Percentiles rank a stretch among this genome's conserved stretches.
Conservation (phyloP, 2,797 vertebrate genomes). For the Momotus momota region DNA sequence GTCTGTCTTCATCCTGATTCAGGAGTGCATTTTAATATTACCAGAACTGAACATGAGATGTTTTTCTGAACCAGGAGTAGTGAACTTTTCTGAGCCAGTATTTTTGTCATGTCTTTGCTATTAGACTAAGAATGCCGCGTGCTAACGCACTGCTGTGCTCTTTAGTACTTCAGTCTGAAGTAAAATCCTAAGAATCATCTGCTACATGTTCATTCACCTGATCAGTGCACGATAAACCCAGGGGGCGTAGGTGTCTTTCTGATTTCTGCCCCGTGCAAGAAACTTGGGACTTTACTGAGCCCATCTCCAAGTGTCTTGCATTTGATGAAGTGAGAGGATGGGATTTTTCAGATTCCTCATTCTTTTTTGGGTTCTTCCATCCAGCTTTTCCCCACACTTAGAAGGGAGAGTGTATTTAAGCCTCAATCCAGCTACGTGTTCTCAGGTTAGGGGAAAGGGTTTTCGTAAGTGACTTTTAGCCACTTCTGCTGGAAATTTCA, state of each 20-base stretch:
- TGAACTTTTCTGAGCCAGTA: neutral
- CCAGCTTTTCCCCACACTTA: neutral
- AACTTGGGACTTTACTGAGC: neutral
- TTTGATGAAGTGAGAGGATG: neutral
- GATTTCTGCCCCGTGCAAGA: neutral
- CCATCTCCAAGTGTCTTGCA: neutral
- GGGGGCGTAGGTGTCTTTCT: neutral
- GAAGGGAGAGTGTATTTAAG: neutral
- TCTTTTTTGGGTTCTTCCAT: neutral
- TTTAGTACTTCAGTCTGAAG: neutral
- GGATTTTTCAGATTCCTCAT: neutral
- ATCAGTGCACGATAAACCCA: neutral
- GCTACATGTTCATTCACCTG: fast-evolving
- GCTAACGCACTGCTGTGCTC: neutral
- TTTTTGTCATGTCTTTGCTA: neutral
- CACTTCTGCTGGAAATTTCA: neutral
- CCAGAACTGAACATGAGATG: neutral
- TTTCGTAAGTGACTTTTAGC: neutral
- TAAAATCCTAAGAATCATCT: neutral
- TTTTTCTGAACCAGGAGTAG: neutral
- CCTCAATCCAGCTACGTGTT: neutral
- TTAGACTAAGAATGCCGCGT: neutral
- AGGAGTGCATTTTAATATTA: neutral
- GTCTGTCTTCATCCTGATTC: neutral
- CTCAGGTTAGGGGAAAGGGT: neutral